Evolutionary conservation across 2,113 vertebrate genomes (phyloP).

Genomic region (Cyprinus carpio): DNA sequence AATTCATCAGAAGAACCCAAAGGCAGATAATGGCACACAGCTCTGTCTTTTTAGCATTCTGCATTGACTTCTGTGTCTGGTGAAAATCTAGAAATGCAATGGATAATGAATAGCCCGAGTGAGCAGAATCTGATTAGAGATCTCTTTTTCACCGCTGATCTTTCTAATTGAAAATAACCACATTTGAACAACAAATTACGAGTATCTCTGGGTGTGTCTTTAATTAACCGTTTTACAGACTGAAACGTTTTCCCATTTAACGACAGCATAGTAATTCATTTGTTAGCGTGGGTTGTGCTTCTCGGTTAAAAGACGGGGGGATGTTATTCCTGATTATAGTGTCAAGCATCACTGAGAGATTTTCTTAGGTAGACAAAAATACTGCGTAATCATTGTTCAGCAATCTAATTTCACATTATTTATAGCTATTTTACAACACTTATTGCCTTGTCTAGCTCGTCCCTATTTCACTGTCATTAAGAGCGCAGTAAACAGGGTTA

Average conservation of each 20-base stretch:
- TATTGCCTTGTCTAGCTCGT: conserved; percentile 3
- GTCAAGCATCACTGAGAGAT: not conserved
- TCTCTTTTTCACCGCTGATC: not conserved
- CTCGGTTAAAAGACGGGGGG: not conserved
- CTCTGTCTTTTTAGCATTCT: not conserved
- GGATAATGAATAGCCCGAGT: conserved; percentile 6
- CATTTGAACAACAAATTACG: conserved; percentile 19
- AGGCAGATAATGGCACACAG: not conserved
- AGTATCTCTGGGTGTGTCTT: conserved; percentile 16
- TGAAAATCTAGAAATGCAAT: not conserved
- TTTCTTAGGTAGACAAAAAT: not conserved
- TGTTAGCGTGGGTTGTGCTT: not conserved
- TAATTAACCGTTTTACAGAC: conserved; percentile 1
- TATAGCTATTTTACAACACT: not conserved
- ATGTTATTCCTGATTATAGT: conserved; percentile 14
- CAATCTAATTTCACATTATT: conserved; percentile 22
- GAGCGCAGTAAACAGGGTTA: not conserved
- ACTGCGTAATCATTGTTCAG: conserved; percentile 4
- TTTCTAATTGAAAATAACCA: conserved; percentile 1
- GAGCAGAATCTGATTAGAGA: conserved; percentile 7
- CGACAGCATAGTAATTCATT: conserved; percentile 7
- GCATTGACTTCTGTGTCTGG: not conserved
- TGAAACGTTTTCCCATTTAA: not conserved
- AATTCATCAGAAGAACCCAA: not conserved
- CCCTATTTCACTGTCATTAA: conserved; percentile 15